Conservation (phyloP, 2,797 vertebrate genomes). For the Anas capensis region DNA sequence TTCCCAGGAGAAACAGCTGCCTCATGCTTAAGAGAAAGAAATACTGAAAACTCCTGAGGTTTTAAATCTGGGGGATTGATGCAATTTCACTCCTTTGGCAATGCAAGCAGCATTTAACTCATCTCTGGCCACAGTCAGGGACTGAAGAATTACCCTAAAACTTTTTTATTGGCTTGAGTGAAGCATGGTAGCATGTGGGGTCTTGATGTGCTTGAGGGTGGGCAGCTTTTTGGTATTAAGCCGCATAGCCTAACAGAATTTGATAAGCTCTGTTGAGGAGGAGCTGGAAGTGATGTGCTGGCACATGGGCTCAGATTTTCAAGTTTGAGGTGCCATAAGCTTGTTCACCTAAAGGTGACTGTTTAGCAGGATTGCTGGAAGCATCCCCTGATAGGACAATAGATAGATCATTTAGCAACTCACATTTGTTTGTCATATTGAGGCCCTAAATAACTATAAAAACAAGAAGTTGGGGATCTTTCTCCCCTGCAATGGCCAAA, state of each 20-base stretch:
- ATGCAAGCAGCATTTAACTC: slow-evolving; percentile 23
- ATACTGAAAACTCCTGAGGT: slow-evolving; percentile 47
- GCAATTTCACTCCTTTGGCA: slow-evolving; percentile 64
- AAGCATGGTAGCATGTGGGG: not conserved
- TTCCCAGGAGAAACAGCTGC: slow-evolving; percentile 79
- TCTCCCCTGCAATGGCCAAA: not conserved
- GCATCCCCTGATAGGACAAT: not conserved
- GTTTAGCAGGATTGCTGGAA: not conserved
- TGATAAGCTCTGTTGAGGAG: not conserved
- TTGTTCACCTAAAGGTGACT: not conserved
- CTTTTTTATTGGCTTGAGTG: not conserved
- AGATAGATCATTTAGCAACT: not conserved
- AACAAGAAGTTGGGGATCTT: not conserved
- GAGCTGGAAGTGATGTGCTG: not conserved
- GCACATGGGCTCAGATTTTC: not conserved
- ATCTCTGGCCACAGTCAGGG: slow-evolving; percentile 6
- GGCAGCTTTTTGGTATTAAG: not conserved
- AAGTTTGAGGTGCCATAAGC: not conserved
- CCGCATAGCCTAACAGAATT: not conserved
- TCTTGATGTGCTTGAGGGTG: not conserved
- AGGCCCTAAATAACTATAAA: not conserved
- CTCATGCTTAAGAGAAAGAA: slow-evolving; percentile 65
- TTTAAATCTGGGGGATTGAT: slow-evolving; percentile 52
- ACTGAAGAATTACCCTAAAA: not conserved
- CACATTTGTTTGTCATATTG: not conserved